These are phyloP conservation scores for Clitarchus hookeri DNA, from an alignment of 2,888 invertebrate species.

Conservation along the genomic window DNA sequence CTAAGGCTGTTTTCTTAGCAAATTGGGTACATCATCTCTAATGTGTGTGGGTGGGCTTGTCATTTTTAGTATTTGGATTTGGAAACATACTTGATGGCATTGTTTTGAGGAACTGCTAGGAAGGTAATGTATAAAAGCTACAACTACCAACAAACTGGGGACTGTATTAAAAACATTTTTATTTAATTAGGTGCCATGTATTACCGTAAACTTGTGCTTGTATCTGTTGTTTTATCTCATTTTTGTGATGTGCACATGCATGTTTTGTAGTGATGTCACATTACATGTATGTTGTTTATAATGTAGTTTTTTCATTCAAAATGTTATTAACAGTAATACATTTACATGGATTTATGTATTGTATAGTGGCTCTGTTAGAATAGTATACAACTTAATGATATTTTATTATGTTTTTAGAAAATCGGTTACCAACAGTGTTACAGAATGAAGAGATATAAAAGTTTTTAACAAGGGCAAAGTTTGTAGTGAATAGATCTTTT, in stretches of 20 bases:
- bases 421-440: no score
- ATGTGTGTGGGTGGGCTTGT: background rate
- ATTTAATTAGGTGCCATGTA: background rate
- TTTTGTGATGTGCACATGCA: constrained; percentile 23
- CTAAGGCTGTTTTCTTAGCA: background rate
- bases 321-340: background rate
- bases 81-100: background rate
- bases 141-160: background rate
- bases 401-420: no score
- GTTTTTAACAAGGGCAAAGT: no score
- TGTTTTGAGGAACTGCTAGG: background rate
- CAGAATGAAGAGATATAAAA: no score
- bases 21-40: background rate
- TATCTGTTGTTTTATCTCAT: constrained; percentile 27
- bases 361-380: background rate
- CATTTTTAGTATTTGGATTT: constrained; percentile 23
- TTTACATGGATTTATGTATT: background rate
- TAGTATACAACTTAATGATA: no score
- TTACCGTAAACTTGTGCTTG: constrained; percentile 24
- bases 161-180: background rate
- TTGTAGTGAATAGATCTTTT: no score
- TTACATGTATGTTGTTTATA: background rate
- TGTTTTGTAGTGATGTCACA: background rate
- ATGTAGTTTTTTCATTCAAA: background rate
- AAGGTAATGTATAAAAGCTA: background rate